phyloP scores from a whole-genome alignment of 1,140 invertebrate genomes.

The Dinothrombium tinctorium region DNA sequence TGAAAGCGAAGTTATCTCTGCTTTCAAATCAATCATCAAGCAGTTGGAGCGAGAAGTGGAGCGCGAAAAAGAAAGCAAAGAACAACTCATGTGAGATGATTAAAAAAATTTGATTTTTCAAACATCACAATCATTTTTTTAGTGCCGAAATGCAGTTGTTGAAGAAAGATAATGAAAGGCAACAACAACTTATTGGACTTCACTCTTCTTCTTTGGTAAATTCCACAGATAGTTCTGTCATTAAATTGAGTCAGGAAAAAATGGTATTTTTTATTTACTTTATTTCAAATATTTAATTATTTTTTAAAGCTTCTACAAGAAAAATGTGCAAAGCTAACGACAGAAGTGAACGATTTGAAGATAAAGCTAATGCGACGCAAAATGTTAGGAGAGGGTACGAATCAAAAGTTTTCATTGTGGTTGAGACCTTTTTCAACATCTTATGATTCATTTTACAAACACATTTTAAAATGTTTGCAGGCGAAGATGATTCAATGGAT shows the following conservation, averaged over 20 bases:
- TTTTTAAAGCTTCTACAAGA: constrained; percentile 4
- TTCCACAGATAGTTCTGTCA: neutral
- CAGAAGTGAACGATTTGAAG: constrained; percentile 45
- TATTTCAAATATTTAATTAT: too few relatives aligned
- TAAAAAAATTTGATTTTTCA: neutral
- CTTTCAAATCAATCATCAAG: constrained; percentile 25
- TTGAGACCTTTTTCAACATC: too few relatives aligned
- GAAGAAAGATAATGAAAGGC: constrained; percentile 59
- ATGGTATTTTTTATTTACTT: too few relatives aligned
- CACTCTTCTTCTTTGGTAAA: neutral
- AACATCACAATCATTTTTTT: too few relatives aligned
- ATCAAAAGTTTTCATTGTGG: too few relatives aligned
- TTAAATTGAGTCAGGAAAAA: constrained; percentile 21
- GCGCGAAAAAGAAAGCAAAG: constrained; percentile 44
- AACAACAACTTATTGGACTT: constrained; percentile 37
- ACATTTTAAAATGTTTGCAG: too few relatives aligned
- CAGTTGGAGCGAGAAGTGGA: constrained; percentile 72
- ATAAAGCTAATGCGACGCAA: constrained; percentile 32
- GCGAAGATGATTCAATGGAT: neutral
- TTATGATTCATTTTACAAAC: too few relatives aligned
- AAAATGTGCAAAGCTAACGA: constrained; percentile 24
- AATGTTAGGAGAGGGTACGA: constrained; percentile 1
- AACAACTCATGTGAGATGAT: constrained; percentile 13
- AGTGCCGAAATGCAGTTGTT: too few relatives aligned
- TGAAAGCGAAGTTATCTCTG: constrained; percentile 10